Percentiles rank a stretch among this genome's conserved stretches.
These are phyloP conservation scores for Microhierax caerulescens DNA, from an alignment of 2,797 vertebrate species.

Conservation along the genomic window DNA sequence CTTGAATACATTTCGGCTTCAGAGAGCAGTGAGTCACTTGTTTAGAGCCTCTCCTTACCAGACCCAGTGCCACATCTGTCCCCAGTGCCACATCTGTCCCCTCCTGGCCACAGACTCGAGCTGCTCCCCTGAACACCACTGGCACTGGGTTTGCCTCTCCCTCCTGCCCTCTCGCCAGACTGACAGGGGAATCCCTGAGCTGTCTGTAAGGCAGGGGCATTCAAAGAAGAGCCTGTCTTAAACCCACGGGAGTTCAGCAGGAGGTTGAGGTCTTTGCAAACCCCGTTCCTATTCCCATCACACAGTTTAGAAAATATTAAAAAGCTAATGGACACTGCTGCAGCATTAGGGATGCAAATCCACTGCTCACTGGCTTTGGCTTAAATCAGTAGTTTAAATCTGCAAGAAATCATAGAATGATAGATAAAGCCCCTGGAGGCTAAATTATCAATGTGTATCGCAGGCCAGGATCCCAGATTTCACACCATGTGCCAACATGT, in stretches of 20 bases:
- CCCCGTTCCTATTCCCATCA: neutral
- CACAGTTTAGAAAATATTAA: neutral
- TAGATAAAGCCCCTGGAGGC: neutral
- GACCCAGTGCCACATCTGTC: neutral
- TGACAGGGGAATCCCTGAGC: neutral
- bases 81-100: neutral
- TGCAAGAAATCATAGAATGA: neutral
- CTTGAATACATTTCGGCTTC: neutral
- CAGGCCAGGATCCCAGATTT: neutral
- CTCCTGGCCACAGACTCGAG: neutral
- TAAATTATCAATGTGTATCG: fast-evolving
- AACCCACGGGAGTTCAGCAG: neutral
- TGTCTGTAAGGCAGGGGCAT: neutral
- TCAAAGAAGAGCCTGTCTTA: neutral
- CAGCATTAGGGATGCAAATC: neutral
- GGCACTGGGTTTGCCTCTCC: neutral
- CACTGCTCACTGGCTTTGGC: neutral
- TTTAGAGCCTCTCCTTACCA: neutral
- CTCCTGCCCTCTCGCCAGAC: neutral
- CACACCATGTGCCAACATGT: fast-evolving
- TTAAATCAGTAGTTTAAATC: neutral
- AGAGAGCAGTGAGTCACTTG: neutral
- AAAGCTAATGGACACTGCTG: neutral
- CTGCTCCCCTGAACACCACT: neutral
- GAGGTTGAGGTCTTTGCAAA: neutral